phyloP scores from a whole-genome alignment of 2,797 vertebrate genomes.

The Etheostoma nigrum region DNA sequence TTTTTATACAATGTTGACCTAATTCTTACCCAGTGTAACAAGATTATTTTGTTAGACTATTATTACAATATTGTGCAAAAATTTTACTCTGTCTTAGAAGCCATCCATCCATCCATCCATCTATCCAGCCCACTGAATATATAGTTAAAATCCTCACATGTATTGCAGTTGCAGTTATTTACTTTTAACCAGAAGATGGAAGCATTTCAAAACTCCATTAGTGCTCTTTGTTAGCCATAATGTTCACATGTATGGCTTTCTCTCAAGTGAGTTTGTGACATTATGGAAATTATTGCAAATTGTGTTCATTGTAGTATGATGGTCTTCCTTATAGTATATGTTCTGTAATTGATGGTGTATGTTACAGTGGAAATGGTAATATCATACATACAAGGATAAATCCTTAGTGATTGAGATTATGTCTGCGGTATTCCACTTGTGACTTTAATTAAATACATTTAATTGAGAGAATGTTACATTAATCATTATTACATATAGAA shows the following conservation, averaged over 20 bases:
- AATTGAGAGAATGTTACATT: neutral
- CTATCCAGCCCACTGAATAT: neutral
- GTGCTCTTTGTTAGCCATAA: neutral
- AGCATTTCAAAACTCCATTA: constrained; percentile 18
- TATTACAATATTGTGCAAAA: neutral
- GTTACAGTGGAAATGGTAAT: neutral
- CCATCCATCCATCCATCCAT: too few species aligned
- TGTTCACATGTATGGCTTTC: neutral
- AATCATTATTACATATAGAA: neutral
- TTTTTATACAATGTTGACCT: constrained; percentile 9
- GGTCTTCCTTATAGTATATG: neutral
- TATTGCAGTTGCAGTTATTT: neutral
- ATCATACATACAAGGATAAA: neutral
- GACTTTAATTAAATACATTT: neutral
- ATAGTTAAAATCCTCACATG: neutral
- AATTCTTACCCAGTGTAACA: constrained; percentile 24
- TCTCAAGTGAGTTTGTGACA: neutral
- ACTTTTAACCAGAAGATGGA: constrained; percentile 50
- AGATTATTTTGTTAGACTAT: neutral
- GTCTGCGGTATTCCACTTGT: too few species aligned
- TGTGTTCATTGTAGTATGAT: too few species aligned
- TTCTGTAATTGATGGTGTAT: neutral
- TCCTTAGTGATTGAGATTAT: neutral
- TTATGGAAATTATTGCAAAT: neutral
- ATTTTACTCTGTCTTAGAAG: neutral